Percentiles rank a stretch among this genome's conserved stretches.
Conservation (phyloP, 2,888 invertebrate genomes). For the Aleiodes leptofemur region DNA sequence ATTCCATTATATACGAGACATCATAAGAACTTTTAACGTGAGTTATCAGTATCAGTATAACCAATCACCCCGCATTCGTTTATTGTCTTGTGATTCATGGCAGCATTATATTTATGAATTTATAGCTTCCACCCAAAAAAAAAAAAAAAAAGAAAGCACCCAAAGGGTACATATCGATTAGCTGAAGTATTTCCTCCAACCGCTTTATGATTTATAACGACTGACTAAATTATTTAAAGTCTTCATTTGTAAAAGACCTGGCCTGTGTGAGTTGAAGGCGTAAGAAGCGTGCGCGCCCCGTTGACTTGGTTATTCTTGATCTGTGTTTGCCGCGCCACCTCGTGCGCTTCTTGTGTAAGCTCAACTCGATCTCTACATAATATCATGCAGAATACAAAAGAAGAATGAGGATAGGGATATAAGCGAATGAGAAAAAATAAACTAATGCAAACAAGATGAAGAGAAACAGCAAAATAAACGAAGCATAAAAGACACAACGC, state of each 20-base stretch:
- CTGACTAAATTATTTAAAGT: conserved; percentile 74
- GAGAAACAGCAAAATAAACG: conserved; percentile 31
- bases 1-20: neutral
- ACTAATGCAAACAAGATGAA: conserved; percentile 11
- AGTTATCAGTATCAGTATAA: conserved; percentile 29
- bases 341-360: conserved; percentile 18
- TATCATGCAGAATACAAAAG: conserved; percentile 12
- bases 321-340: conserved; percentile 36
- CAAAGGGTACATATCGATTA: conserved; percentile 70
- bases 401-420: conserved; percentile 17
- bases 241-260: conserved; percentile 67
- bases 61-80: conserved; percentile 18
- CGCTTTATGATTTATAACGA: conserved; percentile 66
- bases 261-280: conserved; percentile 41
- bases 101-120: conserved; percentile 30
- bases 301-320: conserved; percentile 10
- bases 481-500: conserved; percentile 24
- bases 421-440: conserved; percentile 8
- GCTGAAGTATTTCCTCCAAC: conserved; percentile 41
- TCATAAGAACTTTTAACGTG: conserved; percentile 20
- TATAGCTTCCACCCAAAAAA: conserved; percentile 3
- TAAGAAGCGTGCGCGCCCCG: conserved; percentile 29
- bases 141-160: conserved; percentile 47
- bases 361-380: neutral
- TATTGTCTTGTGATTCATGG: conserved; percentile 36